phyloP scores from a whole-genome alignment of 2,113 vertebrate species.

The Seriola quinqueradiata region DNA sequence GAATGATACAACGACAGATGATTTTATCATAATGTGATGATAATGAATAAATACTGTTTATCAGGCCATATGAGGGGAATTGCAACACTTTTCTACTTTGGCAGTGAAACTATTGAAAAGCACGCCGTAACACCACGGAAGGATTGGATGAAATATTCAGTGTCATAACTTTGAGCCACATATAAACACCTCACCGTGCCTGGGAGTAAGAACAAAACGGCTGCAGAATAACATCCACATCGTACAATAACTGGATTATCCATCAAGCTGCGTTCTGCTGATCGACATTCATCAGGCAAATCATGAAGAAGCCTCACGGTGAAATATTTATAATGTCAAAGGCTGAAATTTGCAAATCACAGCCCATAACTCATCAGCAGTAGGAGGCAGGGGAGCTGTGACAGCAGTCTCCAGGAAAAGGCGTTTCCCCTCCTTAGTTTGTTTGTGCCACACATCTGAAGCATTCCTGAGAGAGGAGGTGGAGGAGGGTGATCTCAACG shows the following conservation, averaged over 20 bases:
- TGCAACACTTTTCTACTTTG: neutral
- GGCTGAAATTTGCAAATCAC: conserved; percentile 33
- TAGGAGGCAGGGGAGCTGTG: conserved; percentile 9
- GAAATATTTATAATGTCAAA: neutral
- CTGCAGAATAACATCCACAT: neutral
- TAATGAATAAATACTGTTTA: neutral
- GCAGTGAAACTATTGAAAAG: neutral
- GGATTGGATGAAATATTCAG: neutral
- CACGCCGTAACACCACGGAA: neutral
- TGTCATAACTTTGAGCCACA: neutral
- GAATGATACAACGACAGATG: no score
- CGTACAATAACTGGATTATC: neutral
- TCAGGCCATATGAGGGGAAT: neutral
- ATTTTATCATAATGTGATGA: no score
- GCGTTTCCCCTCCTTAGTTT: conserved; percentile 39
- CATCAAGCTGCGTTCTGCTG: neutral
- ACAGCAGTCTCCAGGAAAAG: conserved; percentile 45
- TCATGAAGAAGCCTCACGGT: neutral
- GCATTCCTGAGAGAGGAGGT: conserved; percentile 47
- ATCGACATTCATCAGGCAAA: conserved; percentile 2
- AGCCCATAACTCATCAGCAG: conserved; percentile 15
- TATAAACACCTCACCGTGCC: neutral
- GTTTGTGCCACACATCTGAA: conserved; percentile 46
- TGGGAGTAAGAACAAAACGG: neutral
- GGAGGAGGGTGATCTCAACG: neutral